Evolutionary conservation across 2,888 invertebrate species (phyloP).

Genomic region (Noctua comes): DNA sequence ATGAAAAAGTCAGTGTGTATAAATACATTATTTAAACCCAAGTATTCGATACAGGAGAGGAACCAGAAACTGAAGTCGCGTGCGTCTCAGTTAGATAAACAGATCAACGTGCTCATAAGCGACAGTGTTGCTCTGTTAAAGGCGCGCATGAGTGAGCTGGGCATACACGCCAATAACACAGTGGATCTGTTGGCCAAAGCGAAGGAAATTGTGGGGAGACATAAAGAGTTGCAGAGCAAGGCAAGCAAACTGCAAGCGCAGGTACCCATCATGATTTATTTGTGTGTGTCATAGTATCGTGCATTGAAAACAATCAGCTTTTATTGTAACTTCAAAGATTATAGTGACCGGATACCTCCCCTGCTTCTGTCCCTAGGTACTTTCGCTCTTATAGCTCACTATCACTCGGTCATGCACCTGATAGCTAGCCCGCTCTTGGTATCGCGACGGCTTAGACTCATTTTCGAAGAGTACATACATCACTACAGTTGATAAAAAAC

Average conservation of each 20-base stretch:
- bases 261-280: slow-evolving; percentile 84
- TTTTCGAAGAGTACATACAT: slow-evolving; percentile 63
- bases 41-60: slow-evolving; percentile 90
- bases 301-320: slow-evolving; percentile 59
- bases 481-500: slow-evolving; percentile 55
- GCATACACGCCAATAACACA: slow-evolving; percentile 96
- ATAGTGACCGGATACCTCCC: slow-evolving; percentile 59
- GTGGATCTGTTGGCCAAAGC: slow-evolving; percentile 96
- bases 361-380: slow-evolving; percentile 63
- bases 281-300: slow-evolving; percentile 56
- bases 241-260: slow-evolving; percentile 96
- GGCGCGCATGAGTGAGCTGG: slow-evolving; percentile 97
- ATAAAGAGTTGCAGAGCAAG: slow-evolving; percentile 97
- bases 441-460: slow-evolving; percentile 58
- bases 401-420: slow-evolving; percentile 64
- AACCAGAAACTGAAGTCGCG: slow-evolving; percentile 95
- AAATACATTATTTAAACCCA: slow-evolving; percentile 44
- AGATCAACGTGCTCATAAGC: slow-evolving; percentile 97
- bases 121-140: slow-evolving; percentile 97
- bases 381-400: slow-evolving; percentile 63
- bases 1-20: slow-evolving; percentile 49
- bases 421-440: slow-evolving; percentile 57
- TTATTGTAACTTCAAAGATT: slow-evolving; percentile 34
- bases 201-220: slow-evolving; percentile 97
- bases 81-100: slow-evolving; percentile 97